A percentile compares a stretch with the other conserved stretches of the same genome.
phyloP scores from a whole-genome alignment of 92 coral and sea anemone genomes.

The Epizoanthus scotinus region DNA sequence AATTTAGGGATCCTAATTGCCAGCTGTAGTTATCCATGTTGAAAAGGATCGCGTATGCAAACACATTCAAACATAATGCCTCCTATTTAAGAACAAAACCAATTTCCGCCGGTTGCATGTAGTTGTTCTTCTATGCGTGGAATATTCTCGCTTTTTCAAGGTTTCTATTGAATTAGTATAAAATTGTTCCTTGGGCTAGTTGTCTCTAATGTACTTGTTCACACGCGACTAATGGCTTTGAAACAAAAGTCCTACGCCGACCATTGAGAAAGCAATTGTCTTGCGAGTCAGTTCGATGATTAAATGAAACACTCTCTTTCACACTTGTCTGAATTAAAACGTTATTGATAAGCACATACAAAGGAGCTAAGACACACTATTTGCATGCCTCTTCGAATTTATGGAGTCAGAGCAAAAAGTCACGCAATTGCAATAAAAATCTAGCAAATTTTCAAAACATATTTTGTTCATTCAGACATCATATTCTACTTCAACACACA shows the following conservation, averaged over 20 bases:
- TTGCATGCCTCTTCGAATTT: slow-evolving; percentile 18
- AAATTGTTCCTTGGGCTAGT: slow-evolving; percentile 21
- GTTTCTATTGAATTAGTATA: slow-evolving; percentile 33
- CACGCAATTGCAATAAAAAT: slow-evolving; percentile 12
- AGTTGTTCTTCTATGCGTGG: slow-evolving; percentile 20
- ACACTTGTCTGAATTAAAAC: slow-evolving; percentile 20
- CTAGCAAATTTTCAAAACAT: not conserved
- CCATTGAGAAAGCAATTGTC: slow-evolving; percentile 32
- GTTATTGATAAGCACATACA: slow-evolving; percentile 14
- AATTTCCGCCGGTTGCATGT: slow-evolving; percentile 35
- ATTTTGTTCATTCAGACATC: not conserved
- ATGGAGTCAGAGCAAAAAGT: not conserved
- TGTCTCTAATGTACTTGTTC: slow-evolving; percentile 20
- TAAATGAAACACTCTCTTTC: slow-evolving; percentile 15
- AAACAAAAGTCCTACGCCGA: not conserved
- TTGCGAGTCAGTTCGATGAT: slow-evolving; percentile 21
- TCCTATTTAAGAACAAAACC: slow-evolving; percentile 22
- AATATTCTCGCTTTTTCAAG: slow-evolving; percentile 4
- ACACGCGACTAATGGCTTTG: slow-evolving; percentile 17
- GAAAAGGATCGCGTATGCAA: not conserved
- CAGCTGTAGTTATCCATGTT: not conserved
- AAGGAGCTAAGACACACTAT: not conserved
- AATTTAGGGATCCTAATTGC: slow-evolving; percentile 27
- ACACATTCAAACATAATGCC: slow-evolving; percentile 7
- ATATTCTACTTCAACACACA: not conserved